Percentiles rank a stretch among this genome's conserved stretches.
Evolutionary conservation across 2,113 vertebrate species (phyloP).

Genomic region (Pseudopipra pipra): DNA sequence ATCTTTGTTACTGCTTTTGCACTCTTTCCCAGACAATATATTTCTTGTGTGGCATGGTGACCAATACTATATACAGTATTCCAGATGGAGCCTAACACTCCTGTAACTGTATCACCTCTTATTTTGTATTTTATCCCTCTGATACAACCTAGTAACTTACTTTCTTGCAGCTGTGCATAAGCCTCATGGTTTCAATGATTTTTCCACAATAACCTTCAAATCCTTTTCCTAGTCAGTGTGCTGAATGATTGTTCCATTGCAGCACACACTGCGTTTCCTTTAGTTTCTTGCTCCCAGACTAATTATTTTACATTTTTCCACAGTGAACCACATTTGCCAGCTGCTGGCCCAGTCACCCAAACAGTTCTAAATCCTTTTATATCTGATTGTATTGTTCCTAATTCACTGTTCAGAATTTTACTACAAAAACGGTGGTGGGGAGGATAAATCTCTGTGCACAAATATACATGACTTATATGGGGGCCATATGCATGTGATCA

Average conservation of each 20-base stretch:
- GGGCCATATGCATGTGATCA: conserved; percentile 49
- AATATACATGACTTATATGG: conserved; percentile 47
- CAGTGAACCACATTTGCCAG: conserved; percentile 75
- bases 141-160: conserved; percentile 72
- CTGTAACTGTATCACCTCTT: conserved; percentile 62
- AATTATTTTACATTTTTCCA: conserved; percentile 85
- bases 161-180: conserved; percentile 80
- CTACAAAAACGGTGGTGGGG: background rate
- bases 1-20: background rate
- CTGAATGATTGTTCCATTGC: conserved; percentile 78
- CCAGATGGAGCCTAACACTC: conserved; percentile 64
- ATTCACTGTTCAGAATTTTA: conserved; percentile 50
- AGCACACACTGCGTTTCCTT: conserved; percentile 44
- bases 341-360: conserved; percentile 78
- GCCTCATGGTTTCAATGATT: conserved; percentile 78
- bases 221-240: conserved; percentile 78
- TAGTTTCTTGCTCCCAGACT: conserved; percentile 79
- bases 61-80: conserved; percentile 41
- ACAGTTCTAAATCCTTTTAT: conserved; percentile 60
- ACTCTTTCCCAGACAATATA: background rate
- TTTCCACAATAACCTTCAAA: conserved; percentile 82
- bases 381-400: conserved; percentile 46
- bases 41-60: conserved; percentile 40
- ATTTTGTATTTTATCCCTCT: conserved; percentile 74
- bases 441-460: conserved; percentile 41